phyloP scores from a whole-genome alignment of 1,140 invertebrate genomes.

The Macrostomum lignano region DNA sequence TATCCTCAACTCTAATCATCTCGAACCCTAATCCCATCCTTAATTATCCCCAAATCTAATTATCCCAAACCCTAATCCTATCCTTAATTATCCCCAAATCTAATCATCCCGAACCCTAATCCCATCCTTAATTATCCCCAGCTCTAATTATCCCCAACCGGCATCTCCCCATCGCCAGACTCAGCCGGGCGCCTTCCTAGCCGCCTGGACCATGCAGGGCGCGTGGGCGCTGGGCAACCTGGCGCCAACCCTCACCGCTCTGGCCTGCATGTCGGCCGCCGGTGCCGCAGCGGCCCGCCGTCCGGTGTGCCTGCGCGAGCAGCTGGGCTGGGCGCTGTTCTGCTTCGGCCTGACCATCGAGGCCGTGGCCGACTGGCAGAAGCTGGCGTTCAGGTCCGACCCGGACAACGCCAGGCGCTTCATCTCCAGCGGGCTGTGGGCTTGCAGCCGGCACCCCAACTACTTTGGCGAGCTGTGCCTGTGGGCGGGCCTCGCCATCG shows the following conservation, averaged over 20 bases:
- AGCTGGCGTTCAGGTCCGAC: constrained; percentile 13
- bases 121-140: too few species aligned
- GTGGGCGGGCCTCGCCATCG: constrained; percentile 49
- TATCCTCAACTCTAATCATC: too few species aligned
- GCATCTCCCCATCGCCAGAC: neutral
- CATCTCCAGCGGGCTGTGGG: constrained; percentile 40
- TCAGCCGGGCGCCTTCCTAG: neutral
- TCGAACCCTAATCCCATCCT: too few species aligned
- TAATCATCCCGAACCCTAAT: too few species aligned
- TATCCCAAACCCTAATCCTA: too few species aligned
- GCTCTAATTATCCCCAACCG: neutral
- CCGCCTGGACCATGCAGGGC: constrained; percentile 9
- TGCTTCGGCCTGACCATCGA: constrained; percentile 12
- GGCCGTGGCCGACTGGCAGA: constrained; percentile 15
- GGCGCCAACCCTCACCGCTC: constrained; percentile 23
- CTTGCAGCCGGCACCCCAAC: constrained; percentile 60
- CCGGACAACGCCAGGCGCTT: constrained; percentile 11
- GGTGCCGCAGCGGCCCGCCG: too few species aligned
- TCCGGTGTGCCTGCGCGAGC: constrained; percentile 11
- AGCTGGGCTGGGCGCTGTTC: constrained; percentile 15
- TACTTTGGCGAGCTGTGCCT: constrained; percentile 74
- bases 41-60: too few species aligned
- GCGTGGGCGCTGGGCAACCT: constrained; percentile 24
- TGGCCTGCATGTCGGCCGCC: constrained; percentile 14
- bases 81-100: too few species aligned